Evolutionary conservation across 2,797 vertebrate genomes (phyloP).

Genomic region (Loriculus beryllinus): DNA sequence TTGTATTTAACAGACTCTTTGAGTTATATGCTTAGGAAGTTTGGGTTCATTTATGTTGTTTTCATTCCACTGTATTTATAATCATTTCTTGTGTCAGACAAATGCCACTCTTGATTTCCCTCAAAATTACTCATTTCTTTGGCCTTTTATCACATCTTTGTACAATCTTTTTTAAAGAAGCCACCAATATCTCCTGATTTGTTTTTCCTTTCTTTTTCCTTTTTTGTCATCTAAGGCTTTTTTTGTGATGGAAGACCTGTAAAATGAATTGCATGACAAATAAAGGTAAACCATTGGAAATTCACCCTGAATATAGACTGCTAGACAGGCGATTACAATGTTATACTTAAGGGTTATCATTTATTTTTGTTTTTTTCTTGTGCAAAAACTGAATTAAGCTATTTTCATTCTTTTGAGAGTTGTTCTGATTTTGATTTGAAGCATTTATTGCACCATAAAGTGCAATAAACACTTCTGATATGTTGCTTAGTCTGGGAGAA

Average conservation of each 20-base stretch:
- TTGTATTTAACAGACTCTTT: neutral
- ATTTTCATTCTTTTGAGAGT: neutral
- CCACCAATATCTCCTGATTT: neutral
- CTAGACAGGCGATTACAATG: neutral
- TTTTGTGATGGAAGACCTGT: neutral
- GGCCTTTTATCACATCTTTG: neutral
- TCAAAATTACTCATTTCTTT: neutral
- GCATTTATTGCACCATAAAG: neutral
- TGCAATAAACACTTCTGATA: neutral
- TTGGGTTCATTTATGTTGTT: neutral
- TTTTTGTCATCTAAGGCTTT: neutral
- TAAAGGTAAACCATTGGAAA: neutral
- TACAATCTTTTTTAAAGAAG: neutral
- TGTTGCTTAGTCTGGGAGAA: neutral
- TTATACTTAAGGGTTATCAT: neutral
- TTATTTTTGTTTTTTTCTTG: neutral
- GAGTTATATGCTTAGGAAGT: neutral
- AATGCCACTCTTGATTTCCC: neutral
- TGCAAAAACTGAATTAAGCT: neutral
- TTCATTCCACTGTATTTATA: neutral
- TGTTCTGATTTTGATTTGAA: neutral
- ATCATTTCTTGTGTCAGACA: neutral
- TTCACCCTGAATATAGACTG: neutral
- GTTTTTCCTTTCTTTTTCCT: neutral
- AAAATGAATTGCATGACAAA: neutral